A percentile compares a stretch with the other conserved stretches of the same genome.
These are phyloP conservation scores for Sitta carolinensis DNA, from an alignment of 2,797 vertebrate species.

Conservation along the genomic window DNA sequence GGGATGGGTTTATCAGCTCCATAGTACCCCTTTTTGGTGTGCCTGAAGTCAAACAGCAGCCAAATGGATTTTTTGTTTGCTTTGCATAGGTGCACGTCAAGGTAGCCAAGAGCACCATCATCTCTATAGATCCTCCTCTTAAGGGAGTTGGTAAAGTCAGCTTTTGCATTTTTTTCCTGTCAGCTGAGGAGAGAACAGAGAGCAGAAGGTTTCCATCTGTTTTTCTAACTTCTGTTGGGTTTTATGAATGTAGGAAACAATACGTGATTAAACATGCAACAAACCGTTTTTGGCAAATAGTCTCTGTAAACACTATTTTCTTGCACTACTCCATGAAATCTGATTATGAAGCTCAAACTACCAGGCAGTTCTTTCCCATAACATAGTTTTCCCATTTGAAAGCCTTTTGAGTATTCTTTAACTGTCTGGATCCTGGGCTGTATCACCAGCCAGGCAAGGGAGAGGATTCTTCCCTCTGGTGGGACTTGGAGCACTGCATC, in stretches of 20 bases:
- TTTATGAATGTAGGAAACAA: not conserved
- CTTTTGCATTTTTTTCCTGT: not conserved
- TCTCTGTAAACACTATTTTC: not conserved
- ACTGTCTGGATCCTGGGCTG: too few species aligned
- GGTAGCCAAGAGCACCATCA: accelerated
- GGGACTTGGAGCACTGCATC: not conserved
- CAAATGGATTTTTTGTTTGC: not conserved
- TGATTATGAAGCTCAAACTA: not conserved
- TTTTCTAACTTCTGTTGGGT: not conserved
- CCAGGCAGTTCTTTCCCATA: not conserved
- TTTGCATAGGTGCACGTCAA: accelerated
- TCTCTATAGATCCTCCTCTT: not conserved
- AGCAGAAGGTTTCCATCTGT: not conserved
- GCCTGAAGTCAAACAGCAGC: not conserved
- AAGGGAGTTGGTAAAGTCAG: not conserved
- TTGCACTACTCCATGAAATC: not conserved
- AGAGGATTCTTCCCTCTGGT: not conserved
- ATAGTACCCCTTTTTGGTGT: not conserved
- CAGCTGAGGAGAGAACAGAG: not conserved
- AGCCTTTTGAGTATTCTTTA: not conserved
- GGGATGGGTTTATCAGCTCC: not conserved
- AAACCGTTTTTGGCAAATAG: not conserved
- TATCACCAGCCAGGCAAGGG: accelerated
- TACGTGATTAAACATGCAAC: not conserved
- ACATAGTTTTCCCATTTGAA: not conserved